Evolutionary conservation across 2,797 vertebrate genomes (phyloP), one percentile per base, ranked within the genome.

Genomic region (Premnoplex brunnescens): DNA sequence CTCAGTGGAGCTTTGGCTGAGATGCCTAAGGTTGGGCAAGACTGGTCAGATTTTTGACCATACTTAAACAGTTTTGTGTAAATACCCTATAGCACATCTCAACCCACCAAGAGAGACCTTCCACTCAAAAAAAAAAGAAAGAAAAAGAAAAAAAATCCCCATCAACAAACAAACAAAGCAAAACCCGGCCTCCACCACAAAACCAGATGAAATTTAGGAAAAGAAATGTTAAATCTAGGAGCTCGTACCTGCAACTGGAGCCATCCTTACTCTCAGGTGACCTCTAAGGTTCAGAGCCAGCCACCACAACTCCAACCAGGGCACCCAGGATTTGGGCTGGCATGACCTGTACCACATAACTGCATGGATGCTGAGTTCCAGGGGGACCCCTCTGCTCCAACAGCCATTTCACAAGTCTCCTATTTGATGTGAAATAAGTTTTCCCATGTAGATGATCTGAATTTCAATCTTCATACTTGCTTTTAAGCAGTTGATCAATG

Each of bases 401-500:
- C 3, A 77, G 7, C 7, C 4, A 0, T 67, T 89, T 69, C 83
- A 54, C 13, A 77, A 12, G 19, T 54, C 75, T 74, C 24, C 27
- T 58, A 2, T 54, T 51, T 68, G 55, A 46, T 54, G 46, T 39
- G 28, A 78, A 87, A 76, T 28, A 58, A 72, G 15, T 55, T 23
- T 24, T 83, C 2, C 48, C 66, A 52, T 59, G 66, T 78, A 34
- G 51, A 54, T 64, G 34, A 26, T 84, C 69, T 52, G n/a, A 39
- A 64, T 72, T 55, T 90, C 83, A 81, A 36, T 52, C 58, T 66
- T 94, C 83, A 86, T 80, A 84, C 73, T 72, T 83, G 77, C 90
- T 90, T 93, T 84, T 69, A 66, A 28, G 51, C 46, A 62, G 82
- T 41, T 23, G 69, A 74, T 90, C 77, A 64, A 52, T 0, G 0